phyloP scores from a whole-genome alignment of 2,113 vertebrate genomes.

The Donacobius atricapilla region DNA sequence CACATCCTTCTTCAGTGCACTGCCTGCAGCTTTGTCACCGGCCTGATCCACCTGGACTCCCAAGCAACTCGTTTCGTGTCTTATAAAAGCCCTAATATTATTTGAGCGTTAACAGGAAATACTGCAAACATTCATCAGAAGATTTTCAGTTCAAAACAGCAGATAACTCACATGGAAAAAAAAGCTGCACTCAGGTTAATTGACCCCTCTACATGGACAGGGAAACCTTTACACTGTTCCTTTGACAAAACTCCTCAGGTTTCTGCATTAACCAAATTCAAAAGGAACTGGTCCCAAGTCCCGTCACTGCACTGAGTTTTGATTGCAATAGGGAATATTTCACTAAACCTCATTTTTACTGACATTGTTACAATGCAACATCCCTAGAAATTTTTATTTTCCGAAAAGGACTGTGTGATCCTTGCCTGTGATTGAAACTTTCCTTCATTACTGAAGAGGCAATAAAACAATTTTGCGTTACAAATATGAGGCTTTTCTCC shows the following conservation, averaged over 20 bases:
- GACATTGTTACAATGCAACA: fast-evolving
- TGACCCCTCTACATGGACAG: fast-evolving
- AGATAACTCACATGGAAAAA: fast-evolving
- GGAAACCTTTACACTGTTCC: not conserved
- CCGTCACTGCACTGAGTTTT: not conserved
- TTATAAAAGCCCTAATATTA: not conserved
- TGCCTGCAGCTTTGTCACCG: fast-evolving
- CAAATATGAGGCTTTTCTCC: not conserved
- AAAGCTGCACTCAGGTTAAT: not conserved
- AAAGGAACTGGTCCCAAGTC: not conserved
- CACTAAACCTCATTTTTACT: not conserved
- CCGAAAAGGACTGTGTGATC: not conserved
- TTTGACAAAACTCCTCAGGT: not conserved
- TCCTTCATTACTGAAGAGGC: not conserved
- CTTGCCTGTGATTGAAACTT: not conserved
- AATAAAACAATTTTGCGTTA: not conserved
- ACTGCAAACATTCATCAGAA: fast-evolving
- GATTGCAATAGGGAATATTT: fast-evolving
- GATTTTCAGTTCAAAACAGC: not conserved
- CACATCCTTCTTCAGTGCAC: not conserved
- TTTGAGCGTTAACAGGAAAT: fast-evolving
- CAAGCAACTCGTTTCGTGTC: fast-evolving
- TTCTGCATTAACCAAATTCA: not conserved
- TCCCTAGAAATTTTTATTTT: not conserved
- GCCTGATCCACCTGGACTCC: not conserved